Evolutionary conservation across 37 sponge, comb jelly and placozoan species (phyloP).

Genomic region (Ephydatia muelleri): DNA sequence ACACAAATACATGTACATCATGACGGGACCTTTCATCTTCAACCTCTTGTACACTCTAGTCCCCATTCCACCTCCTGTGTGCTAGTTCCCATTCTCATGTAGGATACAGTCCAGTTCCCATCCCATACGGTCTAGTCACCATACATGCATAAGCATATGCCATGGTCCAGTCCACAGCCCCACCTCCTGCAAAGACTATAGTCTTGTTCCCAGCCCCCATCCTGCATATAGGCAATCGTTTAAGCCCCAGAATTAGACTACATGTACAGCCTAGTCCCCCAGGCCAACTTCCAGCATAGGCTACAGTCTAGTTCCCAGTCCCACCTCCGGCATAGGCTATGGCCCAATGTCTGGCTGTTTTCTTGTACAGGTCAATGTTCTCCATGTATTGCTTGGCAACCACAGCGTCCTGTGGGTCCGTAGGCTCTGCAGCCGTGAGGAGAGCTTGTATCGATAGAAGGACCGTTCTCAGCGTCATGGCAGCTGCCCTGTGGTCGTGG

Average conservation of each 20-base stretch:
- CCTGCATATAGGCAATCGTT: not conserved
- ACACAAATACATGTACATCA: too few species aligned
- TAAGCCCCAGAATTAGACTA: too few species aligned
- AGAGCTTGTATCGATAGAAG: constrained; percentile 83
- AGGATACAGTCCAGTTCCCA: not conserved
- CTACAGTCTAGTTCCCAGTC: not conserved
- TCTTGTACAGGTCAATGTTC: constrained; percentile 57
- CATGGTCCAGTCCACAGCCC: not conserved
- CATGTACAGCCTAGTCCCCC: not conserved
- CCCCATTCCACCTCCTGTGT: constrained; percentile 46
- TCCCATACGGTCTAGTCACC: not conserved
- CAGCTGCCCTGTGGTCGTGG: constrained; percentile 86
- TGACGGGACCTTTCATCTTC: not conserved
- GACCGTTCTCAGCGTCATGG: constrained; percentile 96
- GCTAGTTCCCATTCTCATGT: too few species aligned
- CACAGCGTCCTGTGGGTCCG: constrained; percentile 99
- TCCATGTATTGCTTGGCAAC: constrained; percentile 97
- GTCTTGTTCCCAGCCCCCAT: not conserved
- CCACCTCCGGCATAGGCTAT: constrained; percentile 91
- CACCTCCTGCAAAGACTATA: constrained; percentile 40
- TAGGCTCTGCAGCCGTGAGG: constrained; percentile 90
- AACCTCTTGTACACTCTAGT: not conserved
- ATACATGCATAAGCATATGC: not conserved
- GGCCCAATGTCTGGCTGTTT: constrained; percentile 96
- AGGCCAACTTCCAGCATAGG: constrained; percentile 32